Base-by-base conservation (phyloP, 35 echinoderm and acorn worm species). In the Lytechinus variegatus region DNA sequence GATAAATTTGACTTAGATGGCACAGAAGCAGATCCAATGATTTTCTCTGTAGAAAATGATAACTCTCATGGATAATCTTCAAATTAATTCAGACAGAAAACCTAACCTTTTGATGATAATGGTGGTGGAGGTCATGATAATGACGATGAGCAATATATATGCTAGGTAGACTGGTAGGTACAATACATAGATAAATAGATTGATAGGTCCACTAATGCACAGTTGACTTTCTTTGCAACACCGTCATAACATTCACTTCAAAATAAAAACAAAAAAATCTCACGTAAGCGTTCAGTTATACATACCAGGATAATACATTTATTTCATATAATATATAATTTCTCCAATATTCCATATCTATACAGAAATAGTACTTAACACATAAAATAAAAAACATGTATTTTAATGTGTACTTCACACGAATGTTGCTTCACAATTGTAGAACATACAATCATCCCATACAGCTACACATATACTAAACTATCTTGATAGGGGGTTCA, bases 321-420 rank as follows among this genome's bases (percentile, higher is more conserved):
- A 79, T 79, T 79, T 79, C 66, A 79, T 79, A 79, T 79, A 79
- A 79, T 79, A 79, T 79, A 79, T 79, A 79, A 6, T 79, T 79
- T 79, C 66, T 79, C 66, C 66, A 79, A 79, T 79, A 79, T 79
- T 79, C 66, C 66, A 79, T 79, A 79, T 79, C 66, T 79, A 79
- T 79, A 79, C 66, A 79, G 19, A 24, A 24, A 79, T 79, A 79
- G 66, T 79, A 79, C 66, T 79, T n/a, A 79, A 19, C 66, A 79
- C 19, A 79, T 79, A 79, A n/a, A 79, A 79, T 79, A 24, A 79
- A 79, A 19, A 71, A 44, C 33, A 44, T 44, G 33, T 71, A 79
- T 14, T 79, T 79, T 79, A 19, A 16, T 0, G 19, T 79, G 66
- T 79, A 24, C 6, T 79, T 24, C 7, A 79, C 66, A 72, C 66